Evolutionary conservation across 2,797 vertebrate species (phyloP).

Genomic region (Cygnus olor): DNA sequence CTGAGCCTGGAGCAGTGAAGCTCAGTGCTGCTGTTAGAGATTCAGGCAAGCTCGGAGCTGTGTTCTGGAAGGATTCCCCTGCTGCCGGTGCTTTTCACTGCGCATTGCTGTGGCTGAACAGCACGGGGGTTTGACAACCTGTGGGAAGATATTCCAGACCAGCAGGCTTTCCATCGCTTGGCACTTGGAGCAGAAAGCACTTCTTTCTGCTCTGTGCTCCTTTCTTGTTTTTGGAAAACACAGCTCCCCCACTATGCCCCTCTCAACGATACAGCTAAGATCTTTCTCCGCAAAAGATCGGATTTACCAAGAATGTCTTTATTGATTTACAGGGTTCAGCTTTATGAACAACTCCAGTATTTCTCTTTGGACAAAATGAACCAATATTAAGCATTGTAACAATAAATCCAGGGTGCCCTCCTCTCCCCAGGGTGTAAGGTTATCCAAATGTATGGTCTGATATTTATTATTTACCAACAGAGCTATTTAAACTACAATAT

Average conservation of each 20-base stretch:
- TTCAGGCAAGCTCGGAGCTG: background rate
- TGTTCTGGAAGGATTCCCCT: background rate
- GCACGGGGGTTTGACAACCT: background rate
- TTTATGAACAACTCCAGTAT: slow-evolving; percentile 66
- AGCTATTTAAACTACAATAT: slow-evolving; percentile 39
- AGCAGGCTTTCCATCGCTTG: background rate
- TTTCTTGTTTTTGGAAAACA: background rate
- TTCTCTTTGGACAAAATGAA: slow-evolving; percentile 70
- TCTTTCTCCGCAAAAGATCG: background rate
- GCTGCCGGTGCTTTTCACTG: background rate
- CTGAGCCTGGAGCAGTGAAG: background rate
- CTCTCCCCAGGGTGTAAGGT: slow-evolving; percentile 35
- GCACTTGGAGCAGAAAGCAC: background rate
- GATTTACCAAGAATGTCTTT: background rate
- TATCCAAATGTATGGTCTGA: slow-evolving; percentile 21
- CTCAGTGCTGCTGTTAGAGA: background rate
- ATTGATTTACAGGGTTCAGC: slow-evolving; percentile 69
- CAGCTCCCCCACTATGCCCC: background rate
- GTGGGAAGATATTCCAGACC: background rate
- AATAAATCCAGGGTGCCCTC: slow-evolving; percentile 61
- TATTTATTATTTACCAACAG: slow-evolving; percentile 71
- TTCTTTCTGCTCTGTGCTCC: background rate
- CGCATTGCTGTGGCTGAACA: background rate
- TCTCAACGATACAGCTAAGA: background rate
- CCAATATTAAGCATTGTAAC: slow-evolving; percentile 15